Evolutionary conservation across 2,888 invertebrate species (phyloP).

Genomic region (Epinotia demarniana): DNA sequence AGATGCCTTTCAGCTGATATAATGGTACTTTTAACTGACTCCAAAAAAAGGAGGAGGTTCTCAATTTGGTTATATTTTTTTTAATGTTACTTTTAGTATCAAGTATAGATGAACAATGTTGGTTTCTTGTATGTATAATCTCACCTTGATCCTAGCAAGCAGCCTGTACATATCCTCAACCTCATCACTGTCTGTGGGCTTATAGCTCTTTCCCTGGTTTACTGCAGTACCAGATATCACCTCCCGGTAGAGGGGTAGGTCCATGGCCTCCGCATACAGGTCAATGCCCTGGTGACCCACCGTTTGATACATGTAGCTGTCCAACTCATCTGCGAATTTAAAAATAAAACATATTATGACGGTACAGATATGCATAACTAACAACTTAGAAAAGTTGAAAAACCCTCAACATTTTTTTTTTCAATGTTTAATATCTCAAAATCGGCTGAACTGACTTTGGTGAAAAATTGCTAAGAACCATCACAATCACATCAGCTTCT

Average conservation of each 20-base stretch:
- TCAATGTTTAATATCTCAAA: too few relatives aligned
- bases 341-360: background rate
- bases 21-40: too few relatives aligned
- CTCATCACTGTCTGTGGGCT: constrained; percentile 94
- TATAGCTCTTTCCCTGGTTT: constrained; percentile 91
- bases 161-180: constrained; percentile 98
- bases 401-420: too few relatives aligned
- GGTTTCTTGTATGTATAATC: constrained; percentile 18
- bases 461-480: too few relatives aligned
- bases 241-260: constrained; percentile 94
- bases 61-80: too few relatives aligned
- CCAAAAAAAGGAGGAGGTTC: too few relatives aligned
- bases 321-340: constrained; percentile 90
- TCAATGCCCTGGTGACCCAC: constrained; percentile 98
- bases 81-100: too few relatives aligned
- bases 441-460: too few relatives aligned
- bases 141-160: constrained; percentile 90
- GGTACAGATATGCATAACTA: background rate
- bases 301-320: constrained; percentile 99
- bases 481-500: too few relatives aligned
- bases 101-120: too few relatives aligned
- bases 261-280: constrained; percentile 97
- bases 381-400: too few relatives aligned
- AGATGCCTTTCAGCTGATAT: too few relatives aligned
- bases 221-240: constrained; percentile 94